phyloP scores from a whole-genome alignment of 2,113 vertebrate genomes.

The Pachyramphus minor region DNA sequence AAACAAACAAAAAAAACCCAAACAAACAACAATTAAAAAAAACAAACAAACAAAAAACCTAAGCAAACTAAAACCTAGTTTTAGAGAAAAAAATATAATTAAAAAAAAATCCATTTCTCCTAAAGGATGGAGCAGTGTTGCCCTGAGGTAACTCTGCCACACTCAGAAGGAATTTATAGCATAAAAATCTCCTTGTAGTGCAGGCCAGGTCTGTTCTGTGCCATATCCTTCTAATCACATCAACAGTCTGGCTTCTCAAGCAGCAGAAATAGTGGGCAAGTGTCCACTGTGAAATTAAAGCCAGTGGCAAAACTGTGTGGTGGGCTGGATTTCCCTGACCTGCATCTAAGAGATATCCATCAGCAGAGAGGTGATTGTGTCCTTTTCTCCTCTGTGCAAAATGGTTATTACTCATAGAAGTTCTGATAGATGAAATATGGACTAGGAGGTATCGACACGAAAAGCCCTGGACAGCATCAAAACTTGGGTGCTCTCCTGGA shows the following conservation, averaged over 20 bases:
- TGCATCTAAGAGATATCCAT: not conserved
- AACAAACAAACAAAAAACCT: not conserved
- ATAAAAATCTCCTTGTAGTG: not conserved
- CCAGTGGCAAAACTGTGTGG: not conserved
- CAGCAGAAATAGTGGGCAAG: not conserved
- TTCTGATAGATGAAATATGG: not conserved
- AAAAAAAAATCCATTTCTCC: not conserved
- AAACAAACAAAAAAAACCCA: not conserved
- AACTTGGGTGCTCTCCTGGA: too few species aligned
- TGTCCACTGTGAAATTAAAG: not conserved
- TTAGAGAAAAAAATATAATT: not conserved
- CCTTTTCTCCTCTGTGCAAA: not conserved
- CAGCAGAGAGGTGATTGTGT: too few species aligned
- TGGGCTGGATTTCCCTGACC: not conserved
- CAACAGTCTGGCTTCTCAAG: not conserved
- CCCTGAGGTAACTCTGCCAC: not conserved
- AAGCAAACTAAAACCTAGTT: too few species aligned
- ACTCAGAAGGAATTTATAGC: not conserved
- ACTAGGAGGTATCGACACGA: rapidly evolving
- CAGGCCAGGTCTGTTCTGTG: not conserved
- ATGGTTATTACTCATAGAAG: rapidly evolving
- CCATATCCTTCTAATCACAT: not conserved
- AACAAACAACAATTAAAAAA: too few species aligned
- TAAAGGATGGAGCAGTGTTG: not conserved
- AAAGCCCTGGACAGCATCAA: rapidly evolving